Conservation (phyloP, 2,888 invertebrate genomes). For the Graphium colonna region DNA sequence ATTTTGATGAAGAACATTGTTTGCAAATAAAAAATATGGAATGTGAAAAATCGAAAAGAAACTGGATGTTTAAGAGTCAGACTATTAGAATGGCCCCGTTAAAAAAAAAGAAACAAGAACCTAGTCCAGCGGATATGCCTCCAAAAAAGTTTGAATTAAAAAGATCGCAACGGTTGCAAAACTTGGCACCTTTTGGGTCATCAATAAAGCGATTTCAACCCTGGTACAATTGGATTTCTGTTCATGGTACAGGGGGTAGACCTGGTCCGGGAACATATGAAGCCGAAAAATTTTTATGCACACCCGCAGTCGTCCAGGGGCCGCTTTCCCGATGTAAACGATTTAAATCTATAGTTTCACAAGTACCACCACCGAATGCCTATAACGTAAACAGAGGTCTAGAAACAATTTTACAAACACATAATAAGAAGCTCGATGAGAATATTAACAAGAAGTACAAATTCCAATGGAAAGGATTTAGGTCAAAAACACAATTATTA, state of each 20-base stretch:
- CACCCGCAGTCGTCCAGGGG: constrained; percentile 50
- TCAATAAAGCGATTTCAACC: constrained; percentile 58
- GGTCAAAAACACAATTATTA: constrained; percentile 32
- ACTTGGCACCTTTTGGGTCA: constrained; percentile 50
- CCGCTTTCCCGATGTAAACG: constrained; percentile 48
- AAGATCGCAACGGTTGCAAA: constrained; percentile 39
- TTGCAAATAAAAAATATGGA: constrained; percentile 25
- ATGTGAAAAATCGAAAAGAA: constrained; percentile 35
- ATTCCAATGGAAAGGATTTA: constrained; percentile 43
- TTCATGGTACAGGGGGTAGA: constrained; percentile 41
- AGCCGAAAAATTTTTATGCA: constrained; percentile 43
- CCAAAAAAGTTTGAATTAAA: constrained; percentile 25
- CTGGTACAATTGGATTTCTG: constrained; percentile 58
- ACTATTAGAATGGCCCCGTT: constrained; percentile 51
- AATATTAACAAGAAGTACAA: constrained; percentile 46
- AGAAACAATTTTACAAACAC: constrained; percentile 53
- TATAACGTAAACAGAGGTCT: constrained; percentile 49
- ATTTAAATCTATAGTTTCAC: constrained; percentile 33
- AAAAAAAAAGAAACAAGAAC: constrained; percentile 39
- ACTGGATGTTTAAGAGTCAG: constrained; percentile 60
- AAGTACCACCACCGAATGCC: constrained; percentile 53
- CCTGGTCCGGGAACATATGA: constrained; percentile 58
- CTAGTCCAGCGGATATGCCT: constrained; percentile 49
- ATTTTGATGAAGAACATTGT: constrained; percentile 28
- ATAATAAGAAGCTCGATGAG: constrained; percentile 49